Base-by-base conservation (phyloP, 2,113 vertebrate species). In the Cyprinodon tularosa region DNA sequence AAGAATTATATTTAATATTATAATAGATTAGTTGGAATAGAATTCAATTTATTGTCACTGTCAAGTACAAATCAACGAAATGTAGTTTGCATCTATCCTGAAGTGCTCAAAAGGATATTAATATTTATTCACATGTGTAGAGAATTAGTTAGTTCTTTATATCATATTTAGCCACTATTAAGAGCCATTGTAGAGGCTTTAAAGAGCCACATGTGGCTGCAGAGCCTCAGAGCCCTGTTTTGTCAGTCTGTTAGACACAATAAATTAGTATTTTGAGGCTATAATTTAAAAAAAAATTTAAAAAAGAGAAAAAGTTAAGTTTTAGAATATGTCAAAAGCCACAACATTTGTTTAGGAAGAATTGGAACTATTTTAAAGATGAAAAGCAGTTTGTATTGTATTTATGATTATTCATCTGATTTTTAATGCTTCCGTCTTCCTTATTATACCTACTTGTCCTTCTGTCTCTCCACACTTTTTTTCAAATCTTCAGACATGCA, bases 401-500 rank as follows among this genome's bases (percentile, higher is more conserved):
- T 57, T 11, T 53, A 4, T 2, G 29, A 37, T 42, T 70, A 36
- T 59, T 38, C 6, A 68, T 36, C 70, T 78, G 53, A 65, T 66
- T 68, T 39, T 63, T 36, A 48, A 57, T 37, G 22, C 37, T 59
- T 66, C 12, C 72, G 20, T 62, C 74, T 40, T 68, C 36, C 38
- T 44, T 40, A 3, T 47, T 50, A 14, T 12, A 20, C n/a, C 72
- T 7, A 8, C 22, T 36, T 22, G 11, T n/a, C 63, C 47, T 39
- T 72, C 14, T 57, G 17, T 61, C 38, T 22, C n/a, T 68, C 38
- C 14, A 36, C 64, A 10, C 47, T 72, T 39, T 40, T 29, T 62
- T 42, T 71, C 45, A 77, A 71, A 80, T 71, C 68, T 77, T 77
- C 77, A 78, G 59, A 68, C 79, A 78, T 77, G 74, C 83, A 83